Base-by-base conservation (phyloP, 1,140 invertebrate species). In the Druon quercuslanigerum region DNA sequence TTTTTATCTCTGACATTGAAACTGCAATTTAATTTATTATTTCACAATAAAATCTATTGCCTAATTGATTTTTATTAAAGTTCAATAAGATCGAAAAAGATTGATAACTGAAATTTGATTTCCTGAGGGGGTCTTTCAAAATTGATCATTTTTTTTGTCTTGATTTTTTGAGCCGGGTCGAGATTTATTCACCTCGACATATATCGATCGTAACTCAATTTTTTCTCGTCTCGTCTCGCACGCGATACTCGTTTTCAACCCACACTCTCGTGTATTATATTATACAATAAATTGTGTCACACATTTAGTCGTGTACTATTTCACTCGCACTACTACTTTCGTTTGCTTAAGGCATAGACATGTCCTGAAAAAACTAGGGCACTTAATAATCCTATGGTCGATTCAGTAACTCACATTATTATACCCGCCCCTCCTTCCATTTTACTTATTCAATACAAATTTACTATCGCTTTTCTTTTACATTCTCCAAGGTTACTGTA, bases 261-360 rank as follows among this genome's bases (percentile, higher is more conserved):
- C 40, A 66, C 60, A 16, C 60, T 46, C 40, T 40, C 7, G 11
- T 46, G 12, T 66, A 66, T 66, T 66, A 66, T 66, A 66, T 66
- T 66, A 66, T 66, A 66, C 33, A 66, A 66, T 66, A 66, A 46
- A 66, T 66, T 66, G 60, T 66, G 60, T 66, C 60, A 66, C 17
- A 56, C 60, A 66, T 66, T 66, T 66, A 13, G 14, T 66, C 33
- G 25, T 40, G 60, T 66, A 16, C 25, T 60, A 60, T 60, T 60
- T 66, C 25, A 66, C 25, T 40, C 4, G 57, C 6, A 40, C 20
- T 14, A 40, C 60, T 66, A 40, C 60, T 66, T 66, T 66, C 60
- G 33, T 16, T 66, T 40, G 60, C 25, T 66, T 46, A 11, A 11
- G 7, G 7, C 40, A 46, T 46, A 46, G 40, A 40, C 20, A 25